Conservation (phyloP, 2,797 vertebrate genomes). For the Muscicapa comitata region DNA sequence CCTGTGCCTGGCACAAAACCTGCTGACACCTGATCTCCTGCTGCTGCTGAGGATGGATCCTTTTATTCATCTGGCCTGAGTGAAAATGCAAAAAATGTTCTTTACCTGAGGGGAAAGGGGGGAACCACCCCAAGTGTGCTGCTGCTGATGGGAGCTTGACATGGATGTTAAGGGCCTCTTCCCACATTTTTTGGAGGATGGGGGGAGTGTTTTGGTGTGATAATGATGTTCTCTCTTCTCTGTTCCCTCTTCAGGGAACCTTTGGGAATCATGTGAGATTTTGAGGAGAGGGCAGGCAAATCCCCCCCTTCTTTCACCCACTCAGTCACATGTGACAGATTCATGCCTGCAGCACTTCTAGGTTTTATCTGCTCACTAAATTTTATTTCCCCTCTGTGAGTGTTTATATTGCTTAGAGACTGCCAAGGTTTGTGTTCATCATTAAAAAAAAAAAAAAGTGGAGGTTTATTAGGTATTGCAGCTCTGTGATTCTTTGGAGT, state of each 20-base stretch:
- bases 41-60: not conserved
- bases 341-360: conserved; percentile 27
- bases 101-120: not conserved
- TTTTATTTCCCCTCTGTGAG: conserved; percentile 57
- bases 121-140: not conserved
- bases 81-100: not conserved
- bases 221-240: not conserved
- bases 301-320: not conserved
- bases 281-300: not conserved
- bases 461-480: conserved; percentile 24
- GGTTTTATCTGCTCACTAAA: conserved; percentile 56
- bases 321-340: not conserved
- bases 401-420: conserved; percentile 56
- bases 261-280: not conserved
- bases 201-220: not conserved
- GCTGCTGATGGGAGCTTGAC: not conserved
- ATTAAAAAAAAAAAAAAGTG: conserved; percentile 12
- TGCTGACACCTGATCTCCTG: not conserved
- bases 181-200: not conserved
- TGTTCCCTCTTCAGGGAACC: not conserved
- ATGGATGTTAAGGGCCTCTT: not conserved
- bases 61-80: not conserved
- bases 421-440: conserved; percentile 53
- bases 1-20: not conserved
- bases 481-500: not conserved